Base-by-base conservation (phyloP, 2,113 vertebrate genomes). In the Todiramphus saurophagus region DNA sequence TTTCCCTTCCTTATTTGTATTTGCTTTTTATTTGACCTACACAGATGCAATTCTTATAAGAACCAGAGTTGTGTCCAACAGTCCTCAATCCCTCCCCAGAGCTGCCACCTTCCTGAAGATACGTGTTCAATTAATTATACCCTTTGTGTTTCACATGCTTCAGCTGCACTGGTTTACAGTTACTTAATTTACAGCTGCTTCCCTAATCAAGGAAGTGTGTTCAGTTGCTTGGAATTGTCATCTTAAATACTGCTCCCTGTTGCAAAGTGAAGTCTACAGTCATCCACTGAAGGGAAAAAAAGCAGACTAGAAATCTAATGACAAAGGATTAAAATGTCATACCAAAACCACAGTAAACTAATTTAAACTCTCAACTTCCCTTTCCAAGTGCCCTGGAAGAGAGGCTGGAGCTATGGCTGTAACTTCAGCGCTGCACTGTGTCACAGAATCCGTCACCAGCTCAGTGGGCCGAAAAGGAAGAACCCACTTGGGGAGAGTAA, bases 41-140 rank as follows among this genome's bases (percentile, higher is more conserved):
- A 27, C 78, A 46, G 18, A 31, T 2, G 4, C 0, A 4, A n/a
- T 31, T 44, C 59, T 15, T n/a, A 4, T 0, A 24, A 37, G 9
- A 72, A 16, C 8, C 0, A 0, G 7, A 10, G 5, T 13, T 28
- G 8, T 5, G 2, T 30, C 35, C 16, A 11, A 18, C 30, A 15
- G 12, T 7, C 7, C 28, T 24, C 33, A 27, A 3, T 2, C 9
- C 16, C 24, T 95, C 92, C 39, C 60, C 30, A 1, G 33, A 51
- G 67, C 62, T 31, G 27, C 28, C 17, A 75, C 20, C 41, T 17
- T 90, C 66, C 58, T 84, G 44, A 84, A 76, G 25, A 21, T 28
- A 21, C 17, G 60, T 44, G 73, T 12, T 66, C 75, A 64, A 31
- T 25, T 63, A 64, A 86, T 43, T 41, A 81, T 27, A 51, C 23